Evolutionary conservation across 1,140 invertebrate species (phyloP).

Genomic region (Colletes gigas): DNA sequence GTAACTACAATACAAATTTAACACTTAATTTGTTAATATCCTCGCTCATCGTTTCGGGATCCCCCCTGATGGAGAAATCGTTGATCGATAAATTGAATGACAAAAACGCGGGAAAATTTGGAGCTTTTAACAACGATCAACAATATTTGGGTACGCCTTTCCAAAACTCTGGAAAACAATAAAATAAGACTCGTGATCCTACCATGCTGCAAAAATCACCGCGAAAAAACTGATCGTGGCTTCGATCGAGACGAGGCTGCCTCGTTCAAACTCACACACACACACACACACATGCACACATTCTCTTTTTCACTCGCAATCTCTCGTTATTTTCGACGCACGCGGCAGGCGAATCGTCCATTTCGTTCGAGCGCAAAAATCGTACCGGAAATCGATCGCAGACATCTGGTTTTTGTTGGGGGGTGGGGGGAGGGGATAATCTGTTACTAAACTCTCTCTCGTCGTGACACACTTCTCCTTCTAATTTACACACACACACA

Average conservation of each 20-base stretch:
- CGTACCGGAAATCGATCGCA: neutral
- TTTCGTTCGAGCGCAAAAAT: neutral
- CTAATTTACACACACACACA: constrained; percentile 44
- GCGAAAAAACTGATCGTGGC: neutral
- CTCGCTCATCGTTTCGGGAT: too few species aligned
- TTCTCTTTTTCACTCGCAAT: neutral
- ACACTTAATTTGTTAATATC: too few species aligned
- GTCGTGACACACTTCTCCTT: too few species aligned
- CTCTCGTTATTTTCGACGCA: neutral
- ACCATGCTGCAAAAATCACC: too few species aligned
- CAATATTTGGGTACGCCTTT: too few species aligned
- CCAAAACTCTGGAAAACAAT: too few species aligned
- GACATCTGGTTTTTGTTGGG: neutral
- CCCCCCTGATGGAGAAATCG: too few species aligned
- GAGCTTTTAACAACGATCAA: too few species aligned
- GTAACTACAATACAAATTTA: too few species aligned
- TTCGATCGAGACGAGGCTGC: neutral
- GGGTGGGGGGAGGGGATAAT: neutral
- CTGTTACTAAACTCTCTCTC: neutral
- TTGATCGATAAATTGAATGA: too few species aligned
- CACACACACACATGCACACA: neutral
- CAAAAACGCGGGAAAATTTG: too few species aligned
- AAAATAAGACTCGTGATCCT: too few species aligned
- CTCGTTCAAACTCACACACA: neutral
- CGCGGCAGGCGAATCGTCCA: neutral